A percentile compares a stretch with the other conserved stretches of the same genome.
Evolutionary conservation across 2,113 vertebrate genomes (phyloP).

Genomic region (Scatophagus argus): DNA sequence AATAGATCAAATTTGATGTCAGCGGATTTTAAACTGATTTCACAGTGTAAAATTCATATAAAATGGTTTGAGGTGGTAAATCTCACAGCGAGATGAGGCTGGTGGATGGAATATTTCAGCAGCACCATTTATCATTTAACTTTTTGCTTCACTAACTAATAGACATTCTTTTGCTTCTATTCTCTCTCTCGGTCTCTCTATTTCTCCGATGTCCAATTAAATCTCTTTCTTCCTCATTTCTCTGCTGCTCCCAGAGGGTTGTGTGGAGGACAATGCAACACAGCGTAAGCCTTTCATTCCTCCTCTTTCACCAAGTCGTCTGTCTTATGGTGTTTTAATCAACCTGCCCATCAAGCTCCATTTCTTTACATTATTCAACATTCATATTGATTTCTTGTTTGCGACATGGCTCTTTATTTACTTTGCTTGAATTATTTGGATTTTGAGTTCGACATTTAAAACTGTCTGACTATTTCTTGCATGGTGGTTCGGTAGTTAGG

Average conservation of each 20-base stretch:
- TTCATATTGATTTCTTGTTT: slow-evolving; percentile 56
- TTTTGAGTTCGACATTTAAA: slow-evolving; percentile 21
- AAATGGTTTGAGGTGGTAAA: slow-evolving; percentile 26
- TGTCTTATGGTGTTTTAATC: slow-evolving; percentile 76
- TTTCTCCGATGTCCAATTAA: slow-evolving; percentile 87
- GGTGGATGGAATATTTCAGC: slow-evolving; percentile 53
- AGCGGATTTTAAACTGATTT: slow-evolving; percentile 28
- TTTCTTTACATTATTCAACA: slow-evolving; percentile 53
- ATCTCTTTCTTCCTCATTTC: slow-evolving; percentile 87
- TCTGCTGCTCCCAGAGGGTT: slow-evolving; percentile 94
- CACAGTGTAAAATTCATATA: slow-evolving; percentile 18
- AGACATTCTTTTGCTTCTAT: slow-evolving; percentile 58
- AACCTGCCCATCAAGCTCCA: slow-evolving; percentile 35
- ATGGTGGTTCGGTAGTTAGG: background rate
- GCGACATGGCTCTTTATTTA: slow-evolving; percentile 41
- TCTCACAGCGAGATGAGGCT: slow-evolving; percentile 30
- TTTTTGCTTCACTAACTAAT: slow-evolving; percentile 70
- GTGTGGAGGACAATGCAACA: slow-evolving; percentile 98
- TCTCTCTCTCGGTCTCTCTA: slow-evolving; percentile 45
- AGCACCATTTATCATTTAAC: slow-evolving; percentile 71
- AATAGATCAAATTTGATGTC: slow-evolving; percentile 49
- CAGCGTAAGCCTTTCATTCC: slow-evolving; percentile 91
- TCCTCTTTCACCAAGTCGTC: slow-evolving; percentile 83
- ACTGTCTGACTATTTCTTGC: background rate
- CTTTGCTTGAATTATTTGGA: slow-evolving; percentile 21